phyloP scores from a whole-genome alignment of 2,113 vertebrate species.

The Leptodactylus fuscus region DNA sequence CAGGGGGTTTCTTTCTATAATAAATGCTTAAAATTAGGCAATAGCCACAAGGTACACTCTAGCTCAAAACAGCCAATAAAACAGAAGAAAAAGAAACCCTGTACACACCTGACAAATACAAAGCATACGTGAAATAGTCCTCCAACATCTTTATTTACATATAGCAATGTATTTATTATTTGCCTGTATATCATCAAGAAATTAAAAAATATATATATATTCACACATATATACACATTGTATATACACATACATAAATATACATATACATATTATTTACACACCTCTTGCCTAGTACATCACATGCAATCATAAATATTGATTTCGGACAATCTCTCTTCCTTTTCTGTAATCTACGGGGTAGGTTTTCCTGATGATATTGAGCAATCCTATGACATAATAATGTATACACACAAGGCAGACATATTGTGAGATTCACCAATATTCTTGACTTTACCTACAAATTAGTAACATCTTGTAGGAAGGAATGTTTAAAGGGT shows the following conservation, averaged over 20 bases:
- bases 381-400: neutral
- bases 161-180: constrained; percentile 23
- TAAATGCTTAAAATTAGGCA: no score
- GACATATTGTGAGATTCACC: neutral
- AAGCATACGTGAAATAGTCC: neutral
- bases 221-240: constrained; percentile 39
- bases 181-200: constrained; percentile 22
- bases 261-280: constrained; percentile 26
- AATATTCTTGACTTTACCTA: neutral
- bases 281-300: constrained; percentile 10
- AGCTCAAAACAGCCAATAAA: no score
- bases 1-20: no score
- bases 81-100: neutral
- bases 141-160: constrained; percentile 46
- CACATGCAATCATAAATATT: constrained; percentile 8
- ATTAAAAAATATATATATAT: constrained; percentile 47
- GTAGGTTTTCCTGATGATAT: neutral
- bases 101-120: neutral
- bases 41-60: no score
- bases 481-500: neutral
- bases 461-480: neutral
- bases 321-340: neutral
- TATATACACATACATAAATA: constrained; percentile 24
- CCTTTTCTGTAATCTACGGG: neutral
- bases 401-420: neutral